Conservation (phyloP, 2,113 vertebrate species). For the Oryzias melastigma region DNA sequence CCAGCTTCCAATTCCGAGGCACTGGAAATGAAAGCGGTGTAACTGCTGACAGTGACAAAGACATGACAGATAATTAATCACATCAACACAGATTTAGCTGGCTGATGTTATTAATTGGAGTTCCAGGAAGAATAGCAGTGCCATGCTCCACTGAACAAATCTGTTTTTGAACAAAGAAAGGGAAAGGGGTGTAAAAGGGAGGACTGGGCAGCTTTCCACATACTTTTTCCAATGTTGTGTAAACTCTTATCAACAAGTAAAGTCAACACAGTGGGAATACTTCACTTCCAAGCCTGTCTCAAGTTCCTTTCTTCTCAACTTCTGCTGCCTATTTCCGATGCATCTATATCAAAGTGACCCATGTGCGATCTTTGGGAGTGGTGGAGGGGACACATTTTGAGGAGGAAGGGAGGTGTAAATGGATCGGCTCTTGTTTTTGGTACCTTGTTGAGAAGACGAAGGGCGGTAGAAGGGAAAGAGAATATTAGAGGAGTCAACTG, state of each 20-base stretch:
- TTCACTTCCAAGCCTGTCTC: constrained; percentile 28
- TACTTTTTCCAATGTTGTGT: constrained; percentile 38
- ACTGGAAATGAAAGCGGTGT: constrained; percentile 59
- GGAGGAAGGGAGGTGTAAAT: constrained; percentile 71
- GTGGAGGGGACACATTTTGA: constrained; percentile 57
- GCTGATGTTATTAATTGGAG: constrained; percentile 55
- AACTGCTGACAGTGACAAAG: constrained; percentile 55
- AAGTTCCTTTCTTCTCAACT: constrained; percentile 38
- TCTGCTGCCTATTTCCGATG: constrained; percentile 16
- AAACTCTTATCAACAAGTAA: constrained; percentile 48
- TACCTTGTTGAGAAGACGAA: constrained; percentile 58
- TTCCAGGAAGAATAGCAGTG: constrained; percentile 54
- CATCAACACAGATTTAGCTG: constrained; percentile 54
- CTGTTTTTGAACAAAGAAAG: constrained; percentile 25
- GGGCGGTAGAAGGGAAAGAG: constrained; percentile 28
- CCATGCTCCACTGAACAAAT: constrained; percentile 52
- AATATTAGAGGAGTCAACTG: constrained; percentile 60
- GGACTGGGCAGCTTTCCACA: constrained; percentile 24
- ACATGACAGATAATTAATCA: constrained; percentile 54
- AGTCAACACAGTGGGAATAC: constrained; percentile 28
- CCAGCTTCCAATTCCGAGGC: constrained; percentile 39
- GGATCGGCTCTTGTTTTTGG: constrained; percentile 71
- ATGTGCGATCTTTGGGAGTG: constrained; percentile 60
- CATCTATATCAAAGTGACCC: constrained; percentile 29
- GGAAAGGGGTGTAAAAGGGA: constrained; percentile 7